phyloP scores from a whole-genome alignment of 53 echinoderm and acorn worm species.

The Patiria pectinifera region DNA sequence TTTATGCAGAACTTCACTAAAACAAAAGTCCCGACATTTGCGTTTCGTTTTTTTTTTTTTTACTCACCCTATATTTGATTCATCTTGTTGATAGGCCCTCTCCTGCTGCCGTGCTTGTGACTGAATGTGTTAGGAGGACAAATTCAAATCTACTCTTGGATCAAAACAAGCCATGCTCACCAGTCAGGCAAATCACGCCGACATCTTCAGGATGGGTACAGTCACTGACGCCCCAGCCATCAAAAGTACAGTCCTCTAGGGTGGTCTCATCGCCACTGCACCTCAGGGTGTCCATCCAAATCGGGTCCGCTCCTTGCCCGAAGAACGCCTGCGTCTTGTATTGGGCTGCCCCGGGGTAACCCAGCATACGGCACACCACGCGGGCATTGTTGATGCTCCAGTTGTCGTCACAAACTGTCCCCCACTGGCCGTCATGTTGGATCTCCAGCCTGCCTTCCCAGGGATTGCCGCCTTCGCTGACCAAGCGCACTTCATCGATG shows the following conservation, averaged over 20 bases:
- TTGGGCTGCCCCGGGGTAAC: conserved; percentile 46
- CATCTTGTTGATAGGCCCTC: too few species aligned
- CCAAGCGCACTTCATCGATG: conserved; percentile 38
- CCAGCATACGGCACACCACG: conserved; percentile 68
- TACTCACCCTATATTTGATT: too few species aligned
- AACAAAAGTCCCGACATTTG: too few species aligned
- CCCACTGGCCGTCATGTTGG: conserved; percentile 55
- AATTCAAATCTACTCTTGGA: too few species aligned
- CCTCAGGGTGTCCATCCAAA: conserved; percentile 61
- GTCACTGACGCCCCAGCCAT: conserved; percentile 64
- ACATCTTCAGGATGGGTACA: conserved; percentile 68
- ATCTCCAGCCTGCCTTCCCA: conserved; percentile 72
- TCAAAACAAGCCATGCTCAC: not conserved
- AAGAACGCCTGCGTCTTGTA: conserved; percentile 31
- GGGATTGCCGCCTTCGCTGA: not conserved
- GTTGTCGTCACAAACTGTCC: conserved; percentile 69
- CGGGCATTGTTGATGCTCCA: conserved; percentile 69
- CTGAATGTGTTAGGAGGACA: too few species aligned
- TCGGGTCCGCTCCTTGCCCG: conserved; percentile 56
- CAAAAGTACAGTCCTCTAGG: conserved; percentile 38
- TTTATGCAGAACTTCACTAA: too few species aligned
- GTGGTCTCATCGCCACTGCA: conserved; percentile 43
- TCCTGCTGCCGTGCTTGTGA: too few species aligned
- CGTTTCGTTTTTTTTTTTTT: too few species aligned
- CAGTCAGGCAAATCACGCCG: conserved; percentile 59